Evolutionary conservation across 2,113 vertebrate genomes (phyloP), one percentile per base, ranked within the genome.

Genomic region (Cololabis saira): DNA sequence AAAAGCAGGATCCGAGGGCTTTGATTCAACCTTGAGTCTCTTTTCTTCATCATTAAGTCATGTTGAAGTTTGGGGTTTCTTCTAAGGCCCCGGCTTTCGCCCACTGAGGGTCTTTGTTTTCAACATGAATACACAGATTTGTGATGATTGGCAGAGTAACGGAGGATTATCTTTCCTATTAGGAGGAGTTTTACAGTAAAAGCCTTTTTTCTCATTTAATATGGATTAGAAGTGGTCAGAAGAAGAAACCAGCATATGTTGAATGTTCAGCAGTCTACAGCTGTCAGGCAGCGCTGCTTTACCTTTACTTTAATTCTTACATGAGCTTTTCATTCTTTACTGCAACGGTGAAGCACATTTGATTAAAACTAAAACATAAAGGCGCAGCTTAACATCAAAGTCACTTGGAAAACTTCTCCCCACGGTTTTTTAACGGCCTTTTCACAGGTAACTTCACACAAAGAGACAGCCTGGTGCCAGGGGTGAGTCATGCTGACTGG

Each of bases 401-500:
- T 17, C 0, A 5, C 27, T 30, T 2, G 12, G 6, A 40, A 37
- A 11, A 12, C 5, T 4, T 10, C 18, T 24, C 15, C 14, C 60
- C 19, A 27, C 2, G 12, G 5, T 43, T 70, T 71, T 53, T 40
- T 21, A 12, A 18, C 2, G 3, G 19, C n/a, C 22, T 48, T 56
- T 59, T 51, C 45, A 47, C 61, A 24, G 68, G 16, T 15, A 17
- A 27, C 58, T 83, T 47, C 66, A 67, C 48, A 12, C 61, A 61
- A 53, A 67, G 24, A 77, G n/a, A n/a, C 58, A 24, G 52, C 19
- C 68, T 67, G 52, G 42, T 60, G 59, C 54, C 42, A 54, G 53
- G 27, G 21, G 58, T 79, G 71, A 84, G 40, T 81, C 79, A 81
- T 70, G 81, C 82, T 87, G 86, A 90, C 74, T 86, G 66, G 64